Percentiles rank a stretch among this genome's conserved stretches.
phyloP scores from a whole-genome alignment of 2,888 invertebrate genomes.

The Laspeyria flexula region DNA sequence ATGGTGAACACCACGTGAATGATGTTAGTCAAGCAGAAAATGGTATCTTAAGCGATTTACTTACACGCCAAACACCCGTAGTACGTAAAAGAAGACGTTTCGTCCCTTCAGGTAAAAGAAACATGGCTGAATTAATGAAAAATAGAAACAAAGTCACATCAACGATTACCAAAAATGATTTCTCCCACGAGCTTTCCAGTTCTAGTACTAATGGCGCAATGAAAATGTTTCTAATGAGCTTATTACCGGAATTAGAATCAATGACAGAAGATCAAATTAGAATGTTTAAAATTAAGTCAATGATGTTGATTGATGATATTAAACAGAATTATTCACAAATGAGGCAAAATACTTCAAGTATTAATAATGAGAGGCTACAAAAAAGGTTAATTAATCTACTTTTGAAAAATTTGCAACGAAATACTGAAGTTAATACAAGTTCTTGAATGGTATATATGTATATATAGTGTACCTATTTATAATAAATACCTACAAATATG shows the following conservation, averaged over 20 bases:
- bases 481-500: no score
- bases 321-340: slow-evolving; percentile 36
- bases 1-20: slow-evolving; percentile 12
- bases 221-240: slow-evolving; percentile 50
- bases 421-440: background rate
- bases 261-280: slow-evolving; percentile 53
- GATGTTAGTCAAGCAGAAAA: slow-evolving; percentile 15
- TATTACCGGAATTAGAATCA: slow-evolving; percentile 52
- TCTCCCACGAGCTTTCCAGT: background rate
- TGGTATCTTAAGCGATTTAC: slow-evolving; percentile 23
- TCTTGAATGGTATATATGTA: background rate
- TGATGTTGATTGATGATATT: slow-evolving; percentile 50
- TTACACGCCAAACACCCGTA: slow-evolving; percentile 9
- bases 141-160: slow-evolving; percentile 9
- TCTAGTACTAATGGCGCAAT: slow-evolving; percentile 18
- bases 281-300: slow-evolving; percentile 53
- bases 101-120: slow-evolving; percentile 19
- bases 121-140: slow-evolving; percentile 6
- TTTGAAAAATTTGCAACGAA: slow-evolving; percentile 38
- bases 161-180: slow-evolving; percentile 5
- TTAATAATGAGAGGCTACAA: slow-evolving; percentile 38
- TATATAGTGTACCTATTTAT: background rate
- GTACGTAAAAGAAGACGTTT: slow-evolving; percentile 32
- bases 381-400: slow-evolving; percentile 49
- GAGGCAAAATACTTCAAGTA: slow-evolving; percentile 2